Conservation (phyloP, 2,888 invertebrate genomes). For the Crepidodera aurea region DNA sequence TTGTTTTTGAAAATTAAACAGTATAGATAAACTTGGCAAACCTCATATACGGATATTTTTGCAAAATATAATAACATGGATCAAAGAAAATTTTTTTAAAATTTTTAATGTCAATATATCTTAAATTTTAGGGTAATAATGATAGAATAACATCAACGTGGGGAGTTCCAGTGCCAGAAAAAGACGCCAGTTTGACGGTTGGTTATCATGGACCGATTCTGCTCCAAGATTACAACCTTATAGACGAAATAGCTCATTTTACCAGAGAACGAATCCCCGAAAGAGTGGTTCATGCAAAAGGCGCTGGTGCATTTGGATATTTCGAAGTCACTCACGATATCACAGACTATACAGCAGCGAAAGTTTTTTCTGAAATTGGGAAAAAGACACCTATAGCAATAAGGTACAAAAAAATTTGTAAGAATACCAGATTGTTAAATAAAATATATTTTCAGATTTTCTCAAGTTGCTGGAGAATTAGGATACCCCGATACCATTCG, state of each 20-base stretch:
- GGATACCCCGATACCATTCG: constrained; percentile 91
- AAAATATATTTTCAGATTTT: constrained; percentile 68
- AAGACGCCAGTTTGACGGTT: constrained; percentile 80
- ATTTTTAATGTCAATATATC: background rate
- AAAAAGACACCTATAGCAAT: constrained; percentile 82
- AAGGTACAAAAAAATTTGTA: constrained; percentile 63
- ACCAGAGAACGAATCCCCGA: constrained; percentile 94
- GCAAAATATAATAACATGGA: too few relatives aligned
- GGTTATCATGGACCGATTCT: constrained; percentile 88
- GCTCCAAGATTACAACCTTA: constrained; percentile 81
- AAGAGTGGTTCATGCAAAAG: constrained; percentile 95
- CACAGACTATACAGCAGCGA: constrained; percentile 78
- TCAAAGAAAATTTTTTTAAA: too few relatives aligned
- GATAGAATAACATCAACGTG: constrained; percentile 77
- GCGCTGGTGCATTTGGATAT: constrained; percentile 86
- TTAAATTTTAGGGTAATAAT: constrained; percentile 62
- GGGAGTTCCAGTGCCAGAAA: constrained; percentile 84
- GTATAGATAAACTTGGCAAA: too few relatives aligned
- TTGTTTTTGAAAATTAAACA: too few relatives aligned
- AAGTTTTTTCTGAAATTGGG: constrained; percentile 78
- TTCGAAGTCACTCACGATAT: constrained; percentile 91
- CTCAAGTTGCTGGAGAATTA: constrained; percentile 87
- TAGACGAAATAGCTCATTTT: constrained; percentile 85
- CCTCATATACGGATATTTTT: too few relatives aligned
- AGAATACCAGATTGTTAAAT: too few relatives aligned